These are phyloP conservation scores for Anarrhichthys ocellatus DNA, from an alignment of 2,113 vertebrate genomes.

Conservation along the genomic window DNA sequence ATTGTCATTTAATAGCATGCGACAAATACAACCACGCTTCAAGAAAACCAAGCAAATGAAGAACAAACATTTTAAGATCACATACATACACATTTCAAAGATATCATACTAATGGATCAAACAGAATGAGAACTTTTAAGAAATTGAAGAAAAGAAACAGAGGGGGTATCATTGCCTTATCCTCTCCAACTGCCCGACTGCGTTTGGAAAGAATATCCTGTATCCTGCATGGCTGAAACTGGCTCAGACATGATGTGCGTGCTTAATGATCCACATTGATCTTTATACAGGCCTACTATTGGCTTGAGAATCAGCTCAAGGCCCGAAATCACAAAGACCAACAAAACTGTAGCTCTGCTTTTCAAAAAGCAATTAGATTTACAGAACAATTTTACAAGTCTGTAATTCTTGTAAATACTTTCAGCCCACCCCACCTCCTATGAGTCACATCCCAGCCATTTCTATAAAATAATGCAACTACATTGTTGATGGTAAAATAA, in stretches of 20 bases:
- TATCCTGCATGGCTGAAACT: conserved; percentile 29
- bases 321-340: conserved; percentile 39
- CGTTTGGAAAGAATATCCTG: conserved; percentile 6
- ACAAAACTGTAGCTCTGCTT: conserved; percentile 49
- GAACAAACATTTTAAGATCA: conserved; percentile 1
- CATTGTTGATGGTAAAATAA: conserved; percentile 23
- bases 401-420: conserved; percentile 59
- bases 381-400: conserved; percentile 55
- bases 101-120: background rate
- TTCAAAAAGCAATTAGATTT: conserved; percentile 56
- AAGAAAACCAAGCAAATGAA: background rate
- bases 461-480: conserved; percentile 32
- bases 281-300: conserved; percentile 31
- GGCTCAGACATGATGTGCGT: conserved; percentile 11
- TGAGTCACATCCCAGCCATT: conserved; percentile 51
- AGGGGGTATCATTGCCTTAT: background rate
- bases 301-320: conserved; percentile 43
- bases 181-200: conserved; percentile 1
- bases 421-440: conserved; percentile 22
- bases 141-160: background rate
- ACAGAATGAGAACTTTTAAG: background rate
- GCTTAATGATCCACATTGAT: conserved; percentile 21
- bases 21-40: background rate
- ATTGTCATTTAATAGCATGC: background rate
- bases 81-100: background rate